Conservation (phyloP, 2,797 vertebrate species). For the Falco concolor region DNA sequence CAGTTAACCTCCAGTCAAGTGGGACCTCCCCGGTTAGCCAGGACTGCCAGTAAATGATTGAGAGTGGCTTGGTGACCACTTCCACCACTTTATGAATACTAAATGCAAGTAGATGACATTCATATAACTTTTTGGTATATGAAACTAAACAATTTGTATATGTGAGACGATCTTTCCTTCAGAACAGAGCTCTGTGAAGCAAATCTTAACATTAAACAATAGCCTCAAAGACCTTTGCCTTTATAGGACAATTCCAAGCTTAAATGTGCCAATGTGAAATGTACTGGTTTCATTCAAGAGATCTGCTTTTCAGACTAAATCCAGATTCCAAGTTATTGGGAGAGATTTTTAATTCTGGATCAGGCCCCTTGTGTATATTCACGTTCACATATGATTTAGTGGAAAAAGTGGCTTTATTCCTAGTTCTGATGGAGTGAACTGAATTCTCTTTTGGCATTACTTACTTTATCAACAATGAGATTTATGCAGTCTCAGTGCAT, state of each 20-base stretch:
- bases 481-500: not conserved
- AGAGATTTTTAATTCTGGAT: slow-evolving; percentile 39
- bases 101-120: not conserved
- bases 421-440: slow-evolving; percentile 7
- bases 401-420: slow-evolving; percentile 50
- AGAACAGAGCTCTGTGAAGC: not conserved
- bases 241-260: not conserved
- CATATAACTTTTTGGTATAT: not conserved
- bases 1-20: not conserved
- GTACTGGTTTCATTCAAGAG: not conserved
- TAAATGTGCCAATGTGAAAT: not conserved
- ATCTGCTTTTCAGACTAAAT: slow-evolving; percentile 2
- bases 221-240: not conserved
- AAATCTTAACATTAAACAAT: not conserved
- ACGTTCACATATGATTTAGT: slow-evolving; percentile 30
- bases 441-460: slow-evolving; percentile 26
- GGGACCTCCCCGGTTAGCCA: not conserved
- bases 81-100: not conserved
- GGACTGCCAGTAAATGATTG: not conserved
- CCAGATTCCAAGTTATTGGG: slow-evolving; percentile 5
- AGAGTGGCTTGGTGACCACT: not conserved
- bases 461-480: slow-evolving; percentile 24
- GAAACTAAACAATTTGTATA: not conserved
- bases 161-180: not conserved
- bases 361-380: not conserved